phyloP scores from a whole-genome alignment of 2,888 invertebrate genomes.

The Xestia xanthographa region DNA sequence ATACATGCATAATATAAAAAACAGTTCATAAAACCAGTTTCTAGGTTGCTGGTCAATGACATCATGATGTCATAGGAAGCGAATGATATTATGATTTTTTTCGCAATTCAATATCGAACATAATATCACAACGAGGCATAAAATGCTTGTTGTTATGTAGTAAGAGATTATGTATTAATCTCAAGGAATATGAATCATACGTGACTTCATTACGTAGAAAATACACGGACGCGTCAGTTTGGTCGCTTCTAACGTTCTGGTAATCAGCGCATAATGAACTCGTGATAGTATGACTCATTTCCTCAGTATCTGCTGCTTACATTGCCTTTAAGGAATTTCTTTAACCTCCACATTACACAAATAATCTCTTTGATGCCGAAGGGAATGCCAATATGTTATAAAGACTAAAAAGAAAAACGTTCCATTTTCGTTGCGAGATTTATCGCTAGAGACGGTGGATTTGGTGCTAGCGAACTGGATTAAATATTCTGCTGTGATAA shows the following conservation, averaged over 20 bases:
- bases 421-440: conserved; percentile 41
- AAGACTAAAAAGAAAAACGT: conserved; percentile 42
- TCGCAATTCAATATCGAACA: conserved; percentile 34
- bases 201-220: conserved; percentile 59
- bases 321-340: conserved; percentile 45
- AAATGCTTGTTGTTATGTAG: conserved; percentile 27
- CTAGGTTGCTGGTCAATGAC: conserved; percentile 54
- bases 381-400: conserved; percentile 28
- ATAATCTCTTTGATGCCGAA: conserved; percentile 20
- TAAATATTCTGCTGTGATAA: conserved; percentile 57
- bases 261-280: conserved; percentile 55
- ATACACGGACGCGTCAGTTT: conserved; percentile 35
- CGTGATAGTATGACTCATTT: conserved; percentile 56
- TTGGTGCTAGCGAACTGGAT: conserved; percentile 50
- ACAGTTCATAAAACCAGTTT: conserved; percentile 47
- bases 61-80: conserved; percentile 50
- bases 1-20: conserved; percentile 15
- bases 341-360: conserved; percentile 20
- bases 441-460: conserved; percentile 61
- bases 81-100: conserved; percentile 29
- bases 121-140: conserved; percentile 14
- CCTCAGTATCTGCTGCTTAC: conserved; percentile 39
- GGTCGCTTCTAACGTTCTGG: conserved; percentile 37
- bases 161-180: conserved; percentile 34
- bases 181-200: conserved; percentile 57